A percentile compares a stretch with the other conserved stretches of the same genome.
Conservation (phyloP, 2,888 invertebrate genomes). For the Chymomyza amoena region DNA sequence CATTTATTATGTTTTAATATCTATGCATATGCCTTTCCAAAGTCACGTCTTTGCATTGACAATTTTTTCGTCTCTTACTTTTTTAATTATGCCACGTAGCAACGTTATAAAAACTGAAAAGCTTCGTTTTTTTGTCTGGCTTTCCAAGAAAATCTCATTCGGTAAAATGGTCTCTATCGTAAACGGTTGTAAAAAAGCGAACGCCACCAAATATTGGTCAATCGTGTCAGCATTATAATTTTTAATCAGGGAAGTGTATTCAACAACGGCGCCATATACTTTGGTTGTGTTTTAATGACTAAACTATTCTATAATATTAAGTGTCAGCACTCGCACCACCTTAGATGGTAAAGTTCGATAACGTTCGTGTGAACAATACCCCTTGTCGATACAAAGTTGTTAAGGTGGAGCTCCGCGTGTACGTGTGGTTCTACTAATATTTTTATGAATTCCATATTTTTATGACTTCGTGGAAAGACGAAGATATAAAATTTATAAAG, state of each 20-base stretch:
- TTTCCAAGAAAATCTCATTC: constrained; percentile 67
- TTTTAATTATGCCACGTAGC: no score
- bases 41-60: no score
- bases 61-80: no score
- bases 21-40: no score
- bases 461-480: constrained; percentile 62
- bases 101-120: no score
- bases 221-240: not conserved
- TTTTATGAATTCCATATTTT: constrained; percentile 54
- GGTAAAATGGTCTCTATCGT: constrained; percentile 42
- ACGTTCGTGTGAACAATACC: not conserved
- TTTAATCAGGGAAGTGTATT: not conserved
- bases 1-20: no score
- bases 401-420: not conserved
- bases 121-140: constrained; percentile 31
- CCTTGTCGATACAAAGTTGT: not conserved
- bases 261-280: not conserved
- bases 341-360: not conserved
- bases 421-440: not conserved
- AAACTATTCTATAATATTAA: not conserved
- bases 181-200: not conserved
- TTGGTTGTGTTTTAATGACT: not conserved
- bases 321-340: not conserved
- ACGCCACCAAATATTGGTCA: not conserved
- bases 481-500: constrained; percentile 46